Conservation (phyloP, 2,113 vertebrate genomes). For the Chascanopsetta lugubris region DNA sequence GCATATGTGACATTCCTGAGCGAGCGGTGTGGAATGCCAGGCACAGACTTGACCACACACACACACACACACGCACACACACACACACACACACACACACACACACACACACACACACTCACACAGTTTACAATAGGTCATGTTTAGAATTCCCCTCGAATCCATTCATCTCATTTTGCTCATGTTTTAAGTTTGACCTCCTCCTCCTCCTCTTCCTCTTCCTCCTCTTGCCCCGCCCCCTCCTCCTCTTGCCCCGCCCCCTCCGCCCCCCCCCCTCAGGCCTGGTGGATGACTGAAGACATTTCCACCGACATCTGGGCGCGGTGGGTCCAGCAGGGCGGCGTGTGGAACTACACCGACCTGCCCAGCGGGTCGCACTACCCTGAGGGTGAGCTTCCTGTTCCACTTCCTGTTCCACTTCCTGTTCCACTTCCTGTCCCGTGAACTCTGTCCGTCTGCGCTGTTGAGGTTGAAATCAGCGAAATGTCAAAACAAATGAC, state of each 20-base stretch:
- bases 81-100: constrained; percentile 3
- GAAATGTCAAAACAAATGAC: no score
- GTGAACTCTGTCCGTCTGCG: no score
- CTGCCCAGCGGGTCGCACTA: constrained; percentile 52
- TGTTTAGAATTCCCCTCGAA: background rate
- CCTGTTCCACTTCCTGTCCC: no score
- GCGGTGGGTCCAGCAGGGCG: constrained; percentile 10
- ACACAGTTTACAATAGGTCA: background rate
- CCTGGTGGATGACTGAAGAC: constrained; percentile 70
- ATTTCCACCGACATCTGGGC: constrained; percentile 75
- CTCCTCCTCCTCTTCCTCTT: background rate
- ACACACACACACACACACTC: background rate
- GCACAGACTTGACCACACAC: background rate
- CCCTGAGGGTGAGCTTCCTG: constrained; percentile 51
- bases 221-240: background rate
- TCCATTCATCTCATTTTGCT: background rate
- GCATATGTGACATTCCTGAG: constrained; percentile 28
- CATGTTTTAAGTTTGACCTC: no score
- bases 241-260: background rate
- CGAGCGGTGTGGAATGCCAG: constrained; percentile 13
- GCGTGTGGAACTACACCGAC: constrained; percentile 64
- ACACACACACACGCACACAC: background rate
- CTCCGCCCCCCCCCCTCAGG: constrained; percentile 45
- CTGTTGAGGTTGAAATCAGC: no score
- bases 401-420: background rate